Conservation (phyloP, 23 tunicate genomes). For the Aplidium turbinatum region DNA sequence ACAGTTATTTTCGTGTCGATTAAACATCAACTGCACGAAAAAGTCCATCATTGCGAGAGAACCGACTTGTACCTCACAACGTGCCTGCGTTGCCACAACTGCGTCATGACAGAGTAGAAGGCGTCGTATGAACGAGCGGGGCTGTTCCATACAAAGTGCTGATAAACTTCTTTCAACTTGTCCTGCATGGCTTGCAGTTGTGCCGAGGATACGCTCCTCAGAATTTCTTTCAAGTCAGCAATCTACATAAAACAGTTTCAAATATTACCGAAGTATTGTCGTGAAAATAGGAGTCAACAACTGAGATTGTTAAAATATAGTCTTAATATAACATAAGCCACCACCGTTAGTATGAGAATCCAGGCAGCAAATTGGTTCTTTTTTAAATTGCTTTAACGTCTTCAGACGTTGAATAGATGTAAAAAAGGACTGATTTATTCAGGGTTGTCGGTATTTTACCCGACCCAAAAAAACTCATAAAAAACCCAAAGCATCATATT, state of each 20-base stretch:
- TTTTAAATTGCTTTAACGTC: too few species aligned
- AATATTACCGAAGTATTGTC: not conserved
- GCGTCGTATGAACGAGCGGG: conserved; percentile 74
- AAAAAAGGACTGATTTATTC: too few species aligned
- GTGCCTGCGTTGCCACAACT: conserved; percentile 78
- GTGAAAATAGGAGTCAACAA: not conserved
- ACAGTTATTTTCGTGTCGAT: too few species aligned
- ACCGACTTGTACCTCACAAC: conserved; percentile 39
- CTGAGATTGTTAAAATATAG: too few species aligned
- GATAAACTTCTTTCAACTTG: conserved; percentile 36
- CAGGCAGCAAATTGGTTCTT: too few species aligned
- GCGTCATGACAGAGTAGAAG: conserved; percentile 72
- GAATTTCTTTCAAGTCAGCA: conserved; percentile 42
- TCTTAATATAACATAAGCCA: too few species aligned
- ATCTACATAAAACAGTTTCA: conserved; percentile 25
- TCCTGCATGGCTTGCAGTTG: conserved; percentile 51
- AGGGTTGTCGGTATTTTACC: too few species aligned
- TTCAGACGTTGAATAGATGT: too few species aligned
- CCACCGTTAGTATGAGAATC: too few species aligned
- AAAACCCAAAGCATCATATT: too few species aligned
- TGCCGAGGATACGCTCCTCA: conserved; percentile 7
- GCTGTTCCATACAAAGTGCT: conserved; percentile 71
- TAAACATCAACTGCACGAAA: too few species aligned
- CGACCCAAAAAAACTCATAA: too few species aligned
- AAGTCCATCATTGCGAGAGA: not conserved